A percentile compares a stretch with the other conserved stretches of the same genome.
Evolutionary conservation across 2,113 vertebrate species (phyloP).

Genomic region (Natator depressus): DNA sequence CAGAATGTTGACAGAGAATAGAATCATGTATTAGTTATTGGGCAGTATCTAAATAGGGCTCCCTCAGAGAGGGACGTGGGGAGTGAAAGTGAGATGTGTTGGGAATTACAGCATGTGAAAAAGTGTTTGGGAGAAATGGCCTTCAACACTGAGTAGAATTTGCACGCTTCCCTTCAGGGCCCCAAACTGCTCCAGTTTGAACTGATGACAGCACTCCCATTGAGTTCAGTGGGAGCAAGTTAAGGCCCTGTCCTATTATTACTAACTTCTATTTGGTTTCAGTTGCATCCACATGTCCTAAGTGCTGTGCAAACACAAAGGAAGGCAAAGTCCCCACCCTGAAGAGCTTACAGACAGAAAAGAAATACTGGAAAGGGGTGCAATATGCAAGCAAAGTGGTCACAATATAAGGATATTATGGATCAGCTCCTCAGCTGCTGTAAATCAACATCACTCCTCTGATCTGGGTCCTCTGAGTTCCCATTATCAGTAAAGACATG

Average conservation of each 20-base stretch:
- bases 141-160: fast-evolving
- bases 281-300: neutral
- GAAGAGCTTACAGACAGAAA: constrained; percentile 41
- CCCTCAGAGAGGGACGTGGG: neutral
- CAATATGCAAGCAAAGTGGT: neutral
- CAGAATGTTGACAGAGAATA: neutral
- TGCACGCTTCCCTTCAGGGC: neutral
- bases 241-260: neutral
- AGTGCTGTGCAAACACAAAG: constrained; percentile 19
- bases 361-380: neutral
- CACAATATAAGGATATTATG: neutral
- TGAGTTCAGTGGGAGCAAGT: neutral
- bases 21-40: neutral
- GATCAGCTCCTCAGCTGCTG: fast-evolving
- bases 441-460: neutral
- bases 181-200: fast-evolving
- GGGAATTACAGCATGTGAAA: neutral
- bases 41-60: neutral
- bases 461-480: neutral
- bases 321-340: neutral
- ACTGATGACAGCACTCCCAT: neutral
- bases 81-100: neutral
- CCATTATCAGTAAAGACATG: neutral
- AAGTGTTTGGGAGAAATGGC: neutral
- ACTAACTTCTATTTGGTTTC: constrained; percentile 22